Conservation (phyloP, 64 coral and sea anemone genomes). For the Dendrophyllia cribrosa region DNA sequence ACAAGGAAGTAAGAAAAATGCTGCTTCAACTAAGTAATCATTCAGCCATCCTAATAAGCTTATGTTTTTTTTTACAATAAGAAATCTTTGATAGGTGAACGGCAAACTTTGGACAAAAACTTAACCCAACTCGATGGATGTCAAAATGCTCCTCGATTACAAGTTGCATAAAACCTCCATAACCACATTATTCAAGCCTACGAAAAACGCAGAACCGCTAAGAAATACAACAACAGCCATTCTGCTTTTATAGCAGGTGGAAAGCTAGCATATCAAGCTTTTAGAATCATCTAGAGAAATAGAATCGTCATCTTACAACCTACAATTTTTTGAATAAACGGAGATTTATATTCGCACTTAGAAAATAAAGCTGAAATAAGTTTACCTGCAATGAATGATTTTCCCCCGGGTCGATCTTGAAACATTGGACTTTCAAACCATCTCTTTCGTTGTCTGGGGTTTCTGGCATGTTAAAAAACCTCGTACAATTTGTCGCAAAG, state of each 20-base stretch:
- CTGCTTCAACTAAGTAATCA: background rate
- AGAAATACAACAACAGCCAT: background rate
- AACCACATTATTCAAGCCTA: background rate
- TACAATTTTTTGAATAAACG: too few species aligned
- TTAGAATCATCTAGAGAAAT: conserved; percentile 2
- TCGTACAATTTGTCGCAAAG: conserved; percentile 55
- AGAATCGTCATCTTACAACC: too few species aligned
- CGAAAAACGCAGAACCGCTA: background rate
- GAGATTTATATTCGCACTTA: too few species aligned
- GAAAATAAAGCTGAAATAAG: background rate
- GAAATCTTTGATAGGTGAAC: background rate
- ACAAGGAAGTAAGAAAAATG: background rate
- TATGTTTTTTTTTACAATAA: background rate
- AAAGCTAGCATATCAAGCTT: background rate
- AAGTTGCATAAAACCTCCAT: background rate
- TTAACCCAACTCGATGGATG: background rate
- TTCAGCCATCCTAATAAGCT: background rate
- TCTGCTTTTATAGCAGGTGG: background rate
- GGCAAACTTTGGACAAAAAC: background rate
- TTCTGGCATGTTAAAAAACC: conserved; percentile 55
- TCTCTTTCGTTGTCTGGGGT: conserved; percentile 7
- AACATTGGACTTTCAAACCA: conserved; percentile 50
- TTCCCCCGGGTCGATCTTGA: conserved; percentile 11
- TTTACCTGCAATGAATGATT: conserved; percentile 17
- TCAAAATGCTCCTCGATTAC: background rate